Percentiles rank a stretch among this genome's conserved stretches.
phyloP scores from a whole-genome alignment of 2,888 invertebrate genomes.

The Argyresthia albistria region DNA sequence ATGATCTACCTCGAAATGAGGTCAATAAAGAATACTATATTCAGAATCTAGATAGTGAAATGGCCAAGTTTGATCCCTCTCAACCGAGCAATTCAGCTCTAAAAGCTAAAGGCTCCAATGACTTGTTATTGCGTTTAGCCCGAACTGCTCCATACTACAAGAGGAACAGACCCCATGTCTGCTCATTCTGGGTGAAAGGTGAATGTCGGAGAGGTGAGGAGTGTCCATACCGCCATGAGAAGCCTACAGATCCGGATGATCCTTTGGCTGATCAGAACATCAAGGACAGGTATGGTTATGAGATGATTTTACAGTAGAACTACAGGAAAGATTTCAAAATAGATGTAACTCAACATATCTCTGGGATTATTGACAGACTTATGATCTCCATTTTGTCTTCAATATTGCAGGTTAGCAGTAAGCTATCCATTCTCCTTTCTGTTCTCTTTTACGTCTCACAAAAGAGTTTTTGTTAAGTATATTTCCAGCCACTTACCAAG shows the following conservation, averaged over 20 bases:
- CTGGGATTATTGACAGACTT: too few relatives aligned
- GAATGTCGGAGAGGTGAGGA: conserved; percentile 97
- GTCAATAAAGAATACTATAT: conserved; percentile 96
- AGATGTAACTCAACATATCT: too few relatives aligned
- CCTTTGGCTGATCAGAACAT: conserved; percentile 97
- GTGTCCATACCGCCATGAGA: conserved; percentile 96
- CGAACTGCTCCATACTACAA: conserved; percentile 96
- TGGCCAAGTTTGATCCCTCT: conserved; percentile 60
- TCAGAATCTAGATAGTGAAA: conserved; percentile 89
- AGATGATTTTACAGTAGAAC: too few relatives aligned
- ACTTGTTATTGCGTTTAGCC: conserved; percentile 89
- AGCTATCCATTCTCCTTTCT: too few relatives aligned
- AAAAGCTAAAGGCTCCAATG: conserved; percentile 84
- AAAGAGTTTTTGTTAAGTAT: too few relatives aligned
- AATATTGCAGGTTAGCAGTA: too few relatives aligned
- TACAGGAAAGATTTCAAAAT: too few relatives aligned
- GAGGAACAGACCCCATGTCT: conserved; percentile 94
- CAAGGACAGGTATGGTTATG: conserved; percentile 79
- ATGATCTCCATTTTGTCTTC: too few relatives aligned
- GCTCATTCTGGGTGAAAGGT: conserved; percentile 99
- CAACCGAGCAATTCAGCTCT: conserved; percentile 75
- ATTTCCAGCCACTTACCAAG: too few relatives aligned
- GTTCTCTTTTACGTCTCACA: too few relatives aligned
- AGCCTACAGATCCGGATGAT: conserved; percentile 97
- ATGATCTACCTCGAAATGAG: conserved; percentile 92